phyloP scores from a whole-genome alignment of 2,113 vertebrate genomes.

The Carassius carassius region DNA sequence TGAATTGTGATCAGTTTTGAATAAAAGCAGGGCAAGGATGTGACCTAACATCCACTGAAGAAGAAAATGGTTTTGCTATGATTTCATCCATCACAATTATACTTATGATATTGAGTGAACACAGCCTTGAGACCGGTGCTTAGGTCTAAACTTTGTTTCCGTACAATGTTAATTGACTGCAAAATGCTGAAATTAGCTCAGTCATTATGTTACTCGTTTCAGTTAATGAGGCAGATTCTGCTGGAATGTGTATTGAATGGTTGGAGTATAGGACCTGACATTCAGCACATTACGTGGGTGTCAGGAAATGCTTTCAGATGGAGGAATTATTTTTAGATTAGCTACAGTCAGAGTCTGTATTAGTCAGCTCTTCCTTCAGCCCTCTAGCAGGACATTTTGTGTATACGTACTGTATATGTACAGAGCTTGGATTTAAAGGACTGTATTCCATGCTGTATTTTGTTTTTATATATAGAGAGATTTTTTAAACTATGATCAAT shows the following conservation, averaged over 20 bases:
- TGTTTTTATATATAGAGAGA: no score
- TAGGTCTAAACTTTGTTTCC: background rate
- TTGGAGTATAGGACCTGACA: slow-evolving; percentile 22
- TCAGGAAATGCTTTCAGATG: slow-evolving; percentile 24
- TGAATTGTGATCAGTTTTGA: background rate
- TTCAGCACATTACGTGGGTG: slow-evolving; percentile 27
- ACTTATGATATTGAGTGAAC: background rate
- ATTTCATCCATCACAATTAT: slow-evolving; percentile 32
- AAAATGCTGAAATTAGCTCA: slow-evolving; percentile 21
- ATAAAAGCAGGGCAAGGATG: background rate
- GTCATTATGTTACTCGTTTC: slow-evolving; percentile 28
- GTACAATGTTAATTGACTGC: slow-evolving; percentile 20
- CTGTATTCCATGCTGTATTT: background rate
- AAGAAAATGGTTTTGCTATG: slow-evolving; percentile 35
- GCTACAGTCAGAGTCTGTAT: background rate
- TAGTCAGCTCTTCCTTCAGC: background rate
- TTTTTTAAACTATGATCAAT: no score
- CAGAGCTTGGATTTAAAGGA: background rate
- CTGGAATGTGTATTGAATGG: slow-evolving; percentile 29
- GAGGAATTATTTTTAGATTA: slow-evolving; percentile 34
- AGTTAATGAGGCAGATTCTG: slow-evolving; percentile 24
- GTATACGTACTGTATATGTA: background rate
- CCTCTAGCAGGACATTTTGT: background rate
- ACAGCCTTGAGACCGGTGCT: slow-evolving; percentile 20
- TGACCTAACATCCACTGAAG: slow-evolving; percentile 16